A percentile compares a stretch with the other conserved stretches of the same genome.
phyloP scores from a whole-genome alignment of 1,140 invertebrate species.

The Cherax destructor region DNA sequence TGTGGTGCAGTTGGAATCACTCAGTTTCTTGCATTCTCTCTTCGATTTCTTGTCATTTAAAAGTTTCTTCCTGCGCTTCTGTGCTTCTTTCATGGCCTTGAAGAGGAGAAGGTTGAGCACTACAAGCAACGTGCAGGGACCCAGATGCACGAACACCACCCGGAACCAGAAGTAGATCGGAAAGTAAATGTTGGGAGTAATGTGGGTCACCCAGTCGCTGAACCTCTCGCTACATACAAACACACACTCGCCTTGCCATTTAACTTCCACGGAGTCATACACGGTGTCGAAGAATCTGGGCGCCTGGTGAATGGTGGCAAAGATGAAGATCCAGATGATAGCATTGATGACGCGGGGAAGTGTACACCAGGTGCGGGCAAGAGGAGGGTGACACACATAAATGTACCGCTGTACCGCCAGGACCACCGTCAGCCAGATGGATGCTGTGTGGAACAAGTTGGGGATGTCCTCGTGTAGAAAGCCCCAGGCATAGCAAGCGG shows the following conservation, averaged over 20 bases:
- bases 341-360: conserved; percentile 87
- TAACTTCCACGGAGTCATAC: conserved; percentile 78
- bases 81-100: conserved; percentile 87
- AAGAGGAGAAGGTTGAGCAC: conserved; percentile 93
- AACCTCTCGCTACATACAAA: conserved; percentile 73
- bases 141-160: conserved; percentile 91
- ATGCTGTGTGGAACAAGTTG: conserved; percentile 92
- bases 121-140: conserved; percentile 92
- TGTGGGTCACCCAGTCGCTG: conserved; percentile 36
- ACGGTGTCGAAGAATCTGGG: conserved; percentile 84
- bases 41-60: conserved; percentile 81
- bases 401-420: conserved; percentile 93
- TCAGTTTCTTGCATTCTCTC: conserved; percentile 82
- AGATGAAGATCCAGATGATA: conserved; percentile 84
- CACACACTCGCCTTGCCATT: conserved; percentile 79
- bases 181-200: conserved; percentile 83
- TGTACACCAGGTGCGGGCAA: conserved; percentile 90
- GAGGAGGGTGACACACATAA: conserved; percentile 91
- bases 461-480: conserved; percentile 87
- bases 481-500: conserved; percentile 86
- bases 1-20: conserved; percentile 93
- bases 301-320: conserved; percentile 86
- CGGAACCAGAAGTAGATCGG: conserved; percentile 89
- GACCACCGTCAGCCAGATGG: conserved; percentile 92
- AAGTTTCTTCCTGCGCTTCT: conserved; percentile 85